Evolutionary conservation across 2,113 vertebrate genomes (phyloP).

Genomic region (Misgurnus mizolepis): DNA sequence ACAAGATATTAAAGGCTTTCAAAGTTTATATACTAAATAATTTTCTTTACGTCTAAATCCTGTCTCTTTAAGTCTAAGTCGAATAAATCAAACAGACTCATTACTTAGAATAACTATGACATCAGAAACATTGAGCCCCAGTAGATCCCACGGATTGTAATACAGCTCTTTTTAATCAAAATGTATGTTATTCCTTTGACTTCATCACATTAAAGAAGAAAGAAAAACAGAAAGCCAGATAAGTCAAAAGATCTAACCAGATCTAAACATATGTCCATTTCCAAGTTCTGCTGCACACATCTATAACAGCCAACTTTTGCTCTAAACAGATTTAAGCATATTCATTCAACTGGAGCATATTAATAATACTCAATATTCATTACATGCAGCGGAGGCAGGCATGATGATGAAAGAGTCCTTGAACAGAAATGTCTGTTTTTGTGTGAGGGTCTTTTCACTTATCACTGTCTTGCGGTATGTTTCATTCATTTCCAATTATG

Average conservation of each 20-base stretch:
- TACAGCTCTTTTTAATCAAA: too few species aligned
- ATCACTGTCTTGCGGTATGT: conserved; percentile 36
- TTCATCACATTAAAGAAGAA: too few species aligned
- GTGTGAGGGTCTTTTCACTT: conserved; percentile 25
- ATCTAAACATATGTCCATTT: neutral
- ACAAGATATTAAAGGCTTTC: too few species aligned
- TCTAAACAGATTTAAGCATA: conserved; percentile 33
- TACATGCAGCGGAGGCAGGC: neutral
- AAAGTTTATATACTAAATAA: too few species aligned
- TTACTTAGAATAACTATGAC: too few species aligned
- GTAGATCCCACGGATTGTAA: too few species aligned
- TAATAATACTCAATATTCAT: neutral
- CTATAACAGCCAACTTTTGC: neutral
- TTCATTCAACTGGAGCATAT: conserved; percentile 18
- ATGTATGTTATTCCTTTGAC: too few species aligned
- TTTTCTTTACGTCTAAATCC: too few species aligned
- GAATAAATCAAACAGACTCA: too few species aligned
- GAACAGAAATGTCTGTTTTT: conserved; percentile 37
- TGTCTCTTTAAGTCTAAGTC: too few species aligned
- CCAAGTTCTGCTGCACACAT: neutral
- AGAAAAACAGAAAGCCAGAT: too few species aligned
- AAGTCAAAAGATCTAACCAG: neutral
- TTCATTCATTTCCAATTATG: conserved; percentile 56
- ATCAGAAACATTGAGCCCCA: too few species aligned
- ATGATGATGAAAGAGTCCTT: conserved; percentile 8